These are phyloP conservation scores for Aphidius gifuensis DNA, from an alignment of 1,140 invertebrate genomes.

Conservation along the genomic window DNA sequence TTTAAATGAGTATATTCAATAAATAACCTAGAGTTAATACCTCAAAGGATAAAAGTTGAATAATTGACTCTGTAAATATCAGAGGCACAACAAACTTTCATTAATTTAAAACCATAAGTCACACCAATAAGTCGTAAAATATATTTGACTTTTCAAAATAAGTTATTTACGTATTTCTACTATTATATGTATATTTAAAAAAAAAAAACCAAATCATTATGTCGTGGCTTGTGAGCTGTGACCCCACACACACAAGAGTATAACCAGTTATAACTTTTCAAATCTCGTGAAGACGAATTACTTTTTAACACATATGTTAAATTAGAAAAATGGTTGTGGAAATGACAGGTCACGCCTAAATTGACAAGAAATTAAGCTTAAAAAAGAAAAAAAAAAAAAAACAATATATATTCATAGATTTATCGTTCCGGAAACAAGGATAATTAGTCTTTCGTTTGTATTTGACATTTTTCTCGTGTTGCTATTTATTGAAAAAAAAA, in stretches of 20 bases:
- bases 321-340: slow-evolving; percentile 10
- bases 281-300: slow-evolving; percentile 14
- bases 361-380: background rate
- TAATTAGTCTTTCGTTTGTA: too few relatives aligned
- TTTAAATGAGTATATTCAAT: too few relatives aligned
- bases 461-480: too few relatives aligned
- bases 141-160: background rate
- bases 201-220: too few relatives aligned
- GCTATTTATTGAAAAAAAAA: too few relatives aligned
- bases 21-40: too few relatives aligned
- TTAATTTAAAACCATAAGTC: too few relatives aligned
- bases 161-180: slow-evolving; percentile 19
- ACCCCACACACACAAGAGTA: slow-evolving; percentile 9
- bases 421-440: background rate
- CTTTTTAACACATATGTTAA: slow-evolving; percentile 19
- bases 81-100: too few relatives aligned
- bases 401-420: slow-evolving; percentile 12
- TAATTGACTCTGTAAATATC: too few relatives aligned
- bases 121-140: too few relatives aligned
- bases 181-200: too few relatives aligned
- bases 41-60: too few relatives aligned
- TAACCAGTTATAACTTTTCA: background rate
- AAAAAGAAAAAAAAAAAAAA: slow-evolving; percentile 4
- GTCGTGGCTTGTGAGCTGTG: background rate
- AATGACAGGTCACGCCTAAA: slow-evolving; percentile 1